These are phyloP conservation scores for Istiophorus platypterus DNA, from an alignment of 2,113 vertebrate species.

Conservation along the genomic window DNA sequence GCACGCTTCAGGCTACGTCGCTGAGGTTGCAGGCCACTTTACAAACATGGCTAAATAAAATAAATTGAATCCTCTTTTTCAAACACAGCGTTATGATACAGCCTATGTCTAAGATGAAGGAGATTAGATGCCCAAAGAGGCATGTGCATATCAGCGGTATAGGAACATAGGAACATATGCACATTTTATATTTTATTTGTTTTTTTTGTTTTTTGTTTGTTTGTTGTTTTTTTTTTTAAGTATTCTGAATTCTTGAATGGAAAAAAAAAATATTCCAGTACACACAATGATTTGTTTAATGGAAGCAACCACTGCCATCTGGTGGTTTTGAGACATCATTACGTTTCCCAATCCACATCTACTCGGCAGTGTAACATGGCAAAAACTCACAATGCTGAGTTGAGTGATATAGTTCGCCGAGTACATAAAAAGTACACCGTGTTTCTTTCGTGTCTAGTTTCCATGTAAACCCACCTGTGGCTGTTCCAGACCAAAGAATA, in stretches of 20 bases:
- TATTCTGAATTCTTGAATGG: too few relatives aligned
- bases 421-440: neutral
- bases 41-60: neutral
- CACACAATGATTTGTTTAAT: too few relatives aligned
- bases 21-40: neutral
- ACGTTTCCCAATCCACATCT: neutral
- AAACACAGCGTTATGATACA: neutral
- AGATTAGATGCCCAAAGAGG: neutral
- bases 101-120: neutral
- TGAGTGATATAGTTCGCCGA: neutral
- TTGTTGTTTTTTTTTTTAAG: too few relatives aligned
- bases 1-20: neutral
- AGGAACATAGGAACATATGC: neutral
- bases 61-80: neutral
- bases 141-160: neutral
- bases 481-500: neutral
- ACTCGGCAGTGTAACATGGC: neutral
- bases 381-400: neutral
- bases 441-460: neutral
- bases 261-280: too few relatives aligned
- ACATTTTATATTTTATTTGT: neutral
- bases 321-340: constrained; percentile 31
- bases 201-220: too few relatives aligned
- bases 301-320: constrained; percentile 43
- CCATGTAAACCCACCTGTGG: neutral